Evolutionary conservation across 2,113 vertebrate species (phyloP), one percentile per base, ranked within the genome.

Genomic region (Austrofundulus limnaeus): DNA sequence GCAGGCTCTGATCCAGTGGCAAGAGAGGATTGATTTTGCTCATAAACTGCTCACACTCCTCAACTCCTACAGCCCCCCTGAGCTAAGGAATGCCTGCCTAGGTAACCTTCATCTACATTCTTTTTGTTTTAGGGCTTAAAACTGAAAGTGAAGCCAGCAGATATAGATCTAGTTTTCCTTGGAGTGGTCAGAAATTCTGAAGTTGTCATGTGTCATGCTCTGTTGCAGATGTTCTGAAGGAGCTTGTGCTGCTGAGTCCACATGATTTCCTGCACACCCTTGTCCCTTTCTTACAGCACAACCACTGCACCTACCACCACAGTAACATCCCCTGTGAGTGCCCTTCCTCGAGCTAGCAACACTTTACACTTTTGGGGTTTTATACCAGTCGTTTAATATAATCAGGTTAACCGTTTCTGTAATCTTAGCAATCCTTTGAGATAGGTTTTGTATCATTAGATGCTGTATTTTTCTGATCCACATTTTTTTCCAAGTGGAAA

Each of bases 231-330:
- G 96, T 98, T 43, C 94, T 99, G 82, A 99, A 98, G 92, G 97
- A 99, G 82, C 94, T 99, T 51, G 96, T 99, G 72, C 93, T 99
- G 79, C 93, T 98, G 90, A 98, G 96, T 88, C 97, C 97, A 46
- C 96, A 99, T 76, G 97, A 99, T 90, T 99, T 98, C 92, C 94
- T 99, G 88, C 97, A 99, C 91, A 99, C 96, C 17, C 91, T 99
- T 81, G 97, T 99, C 73, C 97, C 97, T 74, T 98, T 99, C 92
- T 93, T 98, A 70, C 97, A 99, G 84, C 97, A 99, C 93, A 99
- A 99, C 92, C 97, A 99, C 92, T 98, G 95, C 92, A 98, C 97
- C 80, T 98, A 98, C 85, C 97, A 99, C 89, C 97, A 98, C 89
- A 98, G 96, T 93, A 99, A 96, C 90, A 98, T 98, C 91, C 96